Base-by-base conservation (phyloP, 2,113 vertebrate genomes). In the Mugil cephalus region DNA sequence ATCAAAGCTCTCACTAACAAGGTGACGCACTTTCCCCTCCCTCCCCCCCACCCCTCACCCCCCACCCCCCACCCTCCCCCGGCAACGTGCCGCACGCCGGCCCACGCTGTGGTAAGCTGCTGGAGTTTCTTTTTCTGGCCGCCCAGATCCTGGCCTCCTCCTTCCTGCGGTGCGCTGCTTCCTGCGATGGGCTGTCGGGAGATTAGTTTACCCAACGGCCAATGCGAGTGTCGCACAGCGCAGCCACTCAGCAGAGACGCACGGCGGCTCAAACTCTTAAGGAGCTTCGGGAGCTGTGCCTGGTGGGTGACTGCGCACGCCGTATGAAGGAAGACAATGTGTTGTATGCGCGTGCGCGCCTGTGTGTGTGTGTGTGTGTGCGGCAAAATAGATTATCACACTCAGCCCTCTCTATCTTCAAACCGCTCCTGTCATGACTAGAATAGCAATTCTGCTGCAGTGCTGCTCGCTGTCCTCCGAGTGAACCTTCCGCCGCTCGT, bases 101-200 rank as follows among this genome's bases (percentile, higher is more conserved):
- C 63, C 79, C 76, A 56, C 70, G 12, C 73, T 71, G 53, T 72
- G 51, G 42, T 91, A 92, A 93, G 83, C 89, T 69, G 84, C 86
- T 86, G 86, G 71, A 86, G 81, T 87, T 91, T 92, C 89, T 90
- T 92, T 93, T 92, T 87, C 91, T 89, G 83, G 82, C 77, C 2
- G 74, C 50, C 70, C 76, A 79, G 67, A 84, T 89, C 84, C 80
- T 72, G 69, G 69, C 82, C 64, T 75, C 82, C 64, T 75, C 59
- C 83, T 51, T 86, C 76, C 75, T 83, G 77, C 64, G 7, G 54
- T 34, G 80, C 47, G 38, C 64, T 55, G 68, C 68, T 8, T 30
- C 24, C 35, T 8, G 43, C 61, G 2, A 54, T n/a, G 63, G 71
- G 85, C 74, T 77, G 77, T 75, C 36, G 72, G 74, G 88, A 96